These are phyloP conservation scores for Acanthoscelides obtectus DNA, from an alignment of 2,888 invertebrate genomes.

Conservation along the genomic window DNA sequence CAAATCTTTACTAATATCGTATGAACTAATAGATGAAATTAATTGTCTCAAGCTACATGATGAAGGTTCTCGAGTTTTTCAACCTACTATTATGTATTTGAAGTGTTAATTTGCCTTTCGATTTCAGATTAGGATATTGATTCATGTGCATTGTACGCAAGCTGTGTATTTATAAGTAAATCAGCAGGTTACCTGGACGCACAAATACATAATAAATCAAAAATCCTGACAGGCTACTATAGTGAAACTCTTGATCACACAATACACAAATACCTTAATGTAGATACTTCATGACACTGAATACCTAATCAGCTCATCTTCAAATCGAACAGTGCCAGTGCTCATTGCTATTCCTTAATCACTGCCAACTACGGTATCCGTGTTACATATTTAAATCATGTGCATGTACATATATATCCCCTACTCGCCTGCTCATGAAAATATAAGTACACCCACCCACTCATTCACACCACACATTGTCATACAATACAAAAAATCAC, in stretches of 20 bases:
- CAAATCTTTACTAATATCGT: too few species aligned
- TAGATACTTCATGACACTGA: neutral
- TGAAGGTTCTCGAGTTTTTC: too few species aligned
- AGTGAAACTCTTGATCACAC: neutral
- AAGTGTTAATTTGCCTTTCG: neutral
- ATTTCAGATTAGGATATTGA: neutral
- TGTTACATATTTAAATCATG: constrained; percentile 31
- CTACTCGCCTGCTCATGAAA: neutral
- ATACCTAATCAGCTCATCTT: neutral
- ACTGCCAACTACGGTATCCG: constrained; percentile 22
- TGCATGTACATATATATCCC: neutral
- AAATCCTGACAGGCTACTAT: neutral
- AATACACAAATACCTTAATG: neutral
- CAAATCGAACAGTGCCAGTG: neutral
- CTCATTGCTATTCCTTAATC: neutral
- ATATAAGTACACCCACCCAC: neutral
- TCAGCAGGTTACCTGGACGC: neutral
- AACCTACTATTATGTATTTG: neutral
- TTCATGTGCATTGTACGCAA: neutral
- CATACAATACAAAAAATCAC: neutral
- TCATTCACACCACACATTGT: neutral
- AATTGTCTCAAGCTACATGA: too few species aligned
- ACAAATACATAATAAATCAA: neutral
- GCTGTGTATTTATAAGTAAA: neutral
- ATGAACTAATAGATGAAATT: too few species aligned